Evolutionary conservation across 2,797 vertebrate genomes (phyloP), one percentile per base, ranked within the genome.

Genomic region (Chelon auratus): DNA sequence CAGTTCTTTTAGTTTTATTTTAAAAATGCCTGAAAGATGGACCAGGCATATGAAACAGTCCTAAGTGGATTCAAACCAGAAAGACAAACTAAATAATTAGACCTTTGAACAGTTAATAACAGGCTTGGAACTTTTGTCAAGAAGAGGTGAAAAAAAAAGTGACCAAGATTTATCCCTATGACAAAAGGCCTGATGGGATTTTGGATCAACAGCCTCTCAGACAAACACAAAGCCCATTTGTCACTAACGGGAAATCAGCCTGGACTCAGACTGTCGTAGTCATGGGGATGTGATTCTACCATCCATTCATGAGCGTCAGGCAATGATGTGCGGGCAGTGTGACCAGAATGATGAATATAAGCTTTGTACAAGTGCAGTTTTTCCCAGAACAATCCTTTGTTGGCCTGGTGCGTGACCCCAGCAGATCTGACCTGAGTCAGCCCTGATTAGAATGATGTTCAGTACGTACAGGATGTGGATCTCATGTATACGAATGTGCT

Each of bases 371-470:
- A 18, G 45, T 24, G 52, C 54, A 57, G 72, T 33, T 22, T 77
- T 87, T 77, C 69, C 77, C 81, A 80, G 42, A 83, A 81, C 61
- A 64, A 30, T 17, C 75, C 68, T 77, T 87, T 92, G 89, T 89
- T 78, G 55, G 54, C 39, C 4, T n/a, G 51, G 18, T 70, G 59
- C 74, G 53, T 83, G 72, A 73, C 63, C 60, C 39, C 20, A 22
- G 14, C 30, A 56, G 33, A 65, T 75, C 48, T 77, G 81, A 70
- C 53, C 48, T 58, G 70, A 67, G 52, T 24, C 18, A 64, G 17
- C 53, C 48, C 71, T 65, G 74, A 3, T 72, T 65, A 75, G 4
- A 37, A 52, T 63, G 70, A 55, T 20, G 48, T 26, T 58, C 42
- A 75, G 20, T 47, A 51, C 0, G 17, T 8, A n/a, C 8, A 61